phyloP scores from a whole-genome alignment of 2,888 invertebrate genomes.

The Sinelater perroti region DNA sequence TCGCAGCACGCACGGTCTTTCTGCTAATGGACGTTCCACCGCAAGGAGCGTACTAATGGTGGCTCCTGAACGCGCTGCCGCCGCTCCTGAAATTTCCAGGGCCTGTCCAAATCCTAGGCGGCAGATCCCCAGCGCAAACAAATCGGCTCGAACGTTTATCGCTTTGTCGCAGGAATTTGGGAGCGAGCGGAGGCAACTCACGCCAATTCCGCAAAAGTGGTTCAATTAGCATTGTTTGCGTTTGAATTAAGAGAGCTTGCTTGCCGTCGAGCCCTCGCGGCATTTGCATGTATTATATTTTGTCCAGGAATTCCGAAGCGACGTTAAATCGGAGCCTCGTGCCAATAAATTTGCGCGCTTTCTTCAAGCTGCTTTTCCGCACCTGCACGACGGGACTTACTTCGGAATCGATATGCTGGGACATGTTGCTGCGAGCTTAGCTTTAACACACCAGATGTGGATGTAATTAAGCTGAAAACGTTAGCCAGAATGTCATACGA shows the following conservation, averaged over 20 bases:
- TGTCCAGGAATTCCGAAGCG: no score
- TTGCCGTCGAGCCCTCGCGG: no score
- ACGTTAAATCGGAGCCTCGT: no score
- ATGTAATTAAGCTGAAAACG: not conserved
- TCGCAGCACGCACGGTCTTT: constrained; percentile 10
- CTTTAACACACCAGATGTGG: not conserved
- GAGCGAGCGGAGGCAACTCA: not conserved
- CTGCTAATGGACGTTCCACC: constrained; percentile 14
- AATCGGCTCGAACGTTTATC: not conserved
- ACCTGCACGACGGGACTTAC: not conserved
- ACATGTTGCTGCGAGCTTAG: not conserved
- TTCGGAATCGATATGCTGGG: not conserved
- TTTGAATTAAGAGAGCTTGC: not conserved
- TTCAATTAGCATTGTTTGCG: constrained; percentile 9
- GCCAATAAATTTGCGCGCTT: not conserved
- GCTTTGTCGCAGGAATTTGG: not conserved
- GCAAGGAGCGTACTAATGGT: constrained; percentile 12
- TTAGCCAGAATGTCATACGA: no score
- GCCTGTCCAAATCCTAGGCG: not conserved
- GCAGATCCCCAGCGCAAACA: not conserved
- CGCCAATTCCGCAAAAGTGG: not conserved
- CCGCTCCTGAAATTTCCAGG: constrained; percentile 4
- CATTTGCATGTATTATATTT: no score
- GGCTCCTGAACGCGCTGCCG: constrained; percentile 9
- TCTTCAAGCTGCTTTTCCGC: not conserved